phyloP scores from a whole-genome alignment of 2,888 invertebrate species.

The Brenthis ino region DNA sequence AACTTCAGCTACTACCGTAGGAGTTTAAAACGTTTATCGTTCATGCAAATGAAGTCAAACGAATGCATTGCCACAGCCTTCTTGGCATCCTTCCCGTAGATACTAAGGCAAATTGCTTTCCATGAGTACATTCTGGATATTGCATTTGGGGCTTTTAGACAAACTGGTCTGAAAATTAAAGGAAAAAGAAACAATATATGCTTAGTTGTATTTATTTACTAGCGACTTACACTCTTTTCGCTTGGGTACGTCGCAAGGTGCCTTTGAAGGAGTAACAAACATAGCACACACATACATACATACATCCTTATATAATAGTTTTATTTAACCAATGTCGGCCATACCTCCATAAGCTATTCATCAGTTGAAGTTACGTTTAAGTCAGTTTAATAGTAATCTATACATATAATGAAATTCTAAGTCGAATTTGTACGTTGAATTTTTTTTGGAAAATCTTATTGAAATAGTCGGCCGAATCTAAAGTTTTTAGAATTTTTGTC shows the following conservation, averaged over 20 bases:
- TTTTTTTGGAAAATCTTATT: no score
- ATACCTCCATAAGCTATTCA: no score
- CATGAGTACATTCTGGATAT: slow-evolving; percentile 44
- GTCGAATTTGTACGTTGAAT: no score
- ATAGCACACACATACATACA: no score
- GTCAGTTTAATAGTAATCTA: no score
- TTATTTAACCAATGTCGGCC: no score
- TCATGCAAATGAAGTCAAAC: slow-evolving; percentile 41
- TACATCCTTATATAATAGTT: no score
- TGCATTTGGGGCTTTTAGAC: slow-evolving; percentile 33
- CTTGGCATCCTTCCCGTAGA: slow-evolving; percentile 43
- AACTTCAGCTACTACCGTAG: slow-evolving; percentile 18
- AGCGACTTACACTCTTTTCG: neutral
- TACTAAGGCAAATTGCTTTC: slow-evolving; percentile 45
- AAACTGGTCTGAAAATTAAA: slow-evolving; percentile 24
- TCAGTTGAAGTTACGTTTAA: no score
- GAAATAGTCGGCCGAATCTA: no score
- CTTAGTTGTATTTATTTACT: neutral
- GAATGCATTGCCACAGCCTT: slow-evolving; percentile 35
- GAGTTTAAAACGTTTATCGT: slow-evolving; percentile 36
- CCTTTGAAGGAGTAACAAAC: neutral
- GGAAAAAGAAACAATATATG: slow-evolving; percentile 5
- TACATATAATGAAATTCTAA: no score
- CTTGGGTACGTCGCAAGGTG: neutral
- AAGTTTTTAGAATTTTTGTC: no score